phyloP scores from a whole-genome alignment of 2,888 invertebrate genomes.

The Ennomos erosarius region DNA sequence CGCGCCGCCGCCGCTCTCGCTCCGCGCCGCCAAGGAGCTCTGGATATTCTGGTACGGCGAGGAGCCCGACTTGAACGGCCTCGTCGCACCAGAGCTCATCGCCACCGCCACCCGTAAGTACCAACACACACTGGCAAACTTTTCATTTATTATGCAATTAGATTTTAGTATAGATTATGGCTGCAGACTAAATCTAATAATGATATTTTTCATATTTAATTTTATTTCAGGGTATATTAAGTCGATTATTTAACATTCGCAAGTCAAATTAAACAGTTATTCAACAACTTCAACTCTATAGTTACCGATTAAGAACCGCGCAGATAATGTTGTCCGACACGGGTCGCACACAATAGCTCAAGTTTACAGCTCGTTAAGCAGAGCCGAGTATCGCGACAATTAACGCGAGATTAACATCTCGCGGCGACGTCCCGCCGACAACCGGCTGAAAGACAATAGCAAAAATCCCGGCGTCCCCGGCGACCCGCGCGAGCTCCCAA shows the following conservation, averaged over 20 bases:
- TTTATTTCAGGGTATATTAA: no score
- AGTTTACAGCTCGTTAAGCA: conserved; percentile 74
- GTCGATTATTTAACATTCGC: no score
- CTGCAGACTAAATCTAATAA: no score
- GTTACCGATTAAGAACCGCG: conserved; percentile 15
- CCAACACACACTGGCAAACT: conserved; percentile 1
- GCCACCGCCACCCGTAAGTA: conserved; percentile 93
- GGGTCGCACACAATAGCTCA: conserved; percentile 60
- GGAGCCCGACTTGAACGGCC: conserved; percentile 94
- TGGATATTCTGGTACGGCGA: conserved; percentile 99
- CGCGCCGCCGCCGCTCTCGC: conserved; percentile 89
- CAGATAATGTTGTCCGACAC: conserved; percentile 37
- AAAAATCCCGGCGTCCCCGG: conserved; percentile 43
- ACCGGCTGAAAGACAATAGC: conserved; percentile 51
- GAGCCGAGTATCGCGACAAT: conserved; percentile 66
- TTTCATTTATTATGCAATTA: no score
- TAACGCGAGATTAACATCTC: conserved; percentile 70
- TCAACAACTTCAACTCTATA: no score
- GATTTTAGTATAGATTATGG: no score
- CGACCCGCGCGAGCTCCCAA: conserved; percentile 44
- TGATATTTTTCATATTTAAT: no score
- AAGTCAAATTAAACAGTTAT: no score
- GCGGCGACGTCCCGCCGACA: conserved; percentile 51
- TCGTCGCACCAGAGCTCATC: conserved; percentile 94
- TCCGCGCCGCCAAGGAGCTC: conserved; percentile 96